phyloP scores from a whole-genome alignment of 2,797 vertebrate genomes.

The Chelonia mydas region DNA sequence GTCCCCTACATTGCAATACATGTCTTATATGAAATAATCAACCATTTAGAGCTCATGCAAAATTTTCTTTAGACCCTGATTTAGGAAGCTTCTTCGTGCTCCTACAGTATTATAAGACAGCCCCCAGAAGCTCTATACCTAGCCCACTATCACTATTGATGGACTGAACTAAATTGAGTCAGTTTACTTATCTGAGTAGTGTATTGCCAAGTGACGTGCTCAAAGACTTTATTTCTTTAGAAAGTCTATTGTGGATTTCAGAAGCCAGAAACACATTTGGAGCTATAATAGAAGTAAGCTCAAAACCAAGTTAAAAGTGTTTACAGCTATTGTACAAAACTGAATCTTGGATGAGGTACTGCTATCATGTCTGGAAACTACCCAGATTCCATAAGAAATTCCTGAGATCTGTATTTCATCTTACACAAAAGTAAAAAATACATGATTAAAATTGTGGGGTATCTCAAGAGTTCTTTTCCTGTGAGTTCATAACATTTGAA shows the following conservation, averaged over 20 bases:
- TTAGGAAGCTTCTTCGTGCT: neutral
- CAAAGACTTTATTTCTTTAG: neutral
- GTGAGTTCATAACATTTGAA: neutral
- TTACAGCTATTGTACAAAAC: neutral
- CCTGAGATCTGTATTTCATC: neutral
- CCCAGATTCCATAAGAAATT: neutral
- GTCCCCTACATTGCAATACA: neutral
- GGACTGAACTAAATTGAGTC: neutral
- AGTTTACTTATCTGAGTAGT: neutral
- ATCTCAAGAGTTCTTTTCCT: neutral
- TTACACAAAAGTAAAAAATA: neutral
- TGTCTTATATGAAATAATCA: neutral
- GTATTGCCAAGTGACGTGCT: neutral
- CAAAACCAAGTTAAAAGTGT: neutral
- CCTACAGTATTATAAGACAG: neutral
- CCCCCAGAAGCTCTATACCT: neutral
- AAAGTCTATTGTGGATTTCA: neutral
- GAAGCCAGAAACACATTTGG: neutral
- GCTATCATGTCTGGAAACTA: neutral
- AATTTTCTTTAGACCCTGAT: neutral
- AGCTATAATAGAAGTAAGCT: neutral
- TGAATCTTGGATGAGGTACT: neutral
- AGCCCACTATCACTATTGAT: neutral
- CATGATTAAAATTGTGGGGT: neutral
- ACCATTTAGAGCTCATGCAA: neutral